phyloP scores from a whole-genome alignment of 2,797 vertebrate species.

The Chelidonichthys spinosus region DNA sequence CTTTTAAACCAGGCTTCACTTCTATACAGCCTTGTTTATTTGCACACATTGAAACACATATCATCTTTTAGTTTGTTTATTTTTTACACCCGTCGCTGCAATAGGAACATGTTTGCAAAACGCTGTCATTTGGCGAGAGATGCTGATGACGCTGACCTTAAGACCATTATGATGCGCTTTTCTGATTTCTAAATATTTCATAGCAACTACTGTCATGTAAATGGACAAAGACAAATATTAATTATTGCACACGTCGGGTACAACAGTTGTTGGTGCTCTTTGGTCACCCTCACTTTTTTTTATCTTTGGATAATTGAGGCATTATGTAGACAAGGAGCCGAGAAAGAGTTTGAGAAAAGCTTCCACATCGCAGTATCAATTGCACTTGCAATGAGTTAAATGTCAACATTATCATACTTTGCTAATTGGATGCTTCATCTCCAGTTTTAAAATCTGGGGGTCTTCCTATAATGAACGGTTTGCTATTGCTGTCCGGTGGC shows the following conservation, averaged over 20 bases:
- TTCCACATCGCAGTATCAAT: slow-evolving; percentile 27
- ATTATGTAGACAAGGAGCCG: slow-evolving; percentile 32
- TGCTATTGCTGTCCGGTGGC: slow-evolving; percentile 35
- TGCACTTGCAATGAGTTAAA: slow-evolving; percentile 58
- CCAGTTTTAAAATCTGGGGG: slow-evolving; percentile 42
- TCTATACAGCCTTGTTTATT: slow-evolving; percentile 36
- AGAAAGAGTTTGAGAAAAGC: slow-evolving; percentile 38
- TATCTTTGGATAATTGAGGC: slow-evolving; percentile 57
- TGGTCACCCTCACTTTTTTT: slow-evolving; percentile 44
- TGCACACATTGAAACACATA: slow-evolving; percentile 50
- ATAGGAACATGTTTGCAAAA: slow-evolving; percentile 60
- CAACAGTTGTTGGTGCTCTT: slow-evolving; percentile 31
- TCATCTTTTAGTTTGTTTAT: slow-evolving; percentile 25
- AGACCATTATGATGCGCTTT: slow-evolving; percentile 45
- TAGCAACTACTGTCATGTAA: slow-evolving; percentile 58
- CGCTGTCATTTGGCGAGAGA: slow-evolving; percentile 36
- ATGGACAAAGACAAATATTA: slow-evolving; percentile 59
- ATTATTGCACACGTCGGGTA: slow-evolving; percentile 38
- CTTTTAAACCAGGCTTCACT: slow-evolving; percentile 13
- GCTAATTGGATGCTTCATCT: slow-evolving; percentile 71
- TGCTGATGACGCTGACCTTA: slow-evolving; percentile 59
- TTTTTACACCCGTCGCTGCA: slow-evolving; percentile 9
- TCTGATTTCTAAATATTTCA: slow-evolving; percentile 69
- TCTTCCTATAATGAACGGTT: slow-evolving; percentile 58
- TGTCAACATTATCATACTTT: slow-evolving; percentile 73